Conservation (phyloP, 2,797 vertebrate species). For the Parauchenoglanis ngamensis region DNA sequence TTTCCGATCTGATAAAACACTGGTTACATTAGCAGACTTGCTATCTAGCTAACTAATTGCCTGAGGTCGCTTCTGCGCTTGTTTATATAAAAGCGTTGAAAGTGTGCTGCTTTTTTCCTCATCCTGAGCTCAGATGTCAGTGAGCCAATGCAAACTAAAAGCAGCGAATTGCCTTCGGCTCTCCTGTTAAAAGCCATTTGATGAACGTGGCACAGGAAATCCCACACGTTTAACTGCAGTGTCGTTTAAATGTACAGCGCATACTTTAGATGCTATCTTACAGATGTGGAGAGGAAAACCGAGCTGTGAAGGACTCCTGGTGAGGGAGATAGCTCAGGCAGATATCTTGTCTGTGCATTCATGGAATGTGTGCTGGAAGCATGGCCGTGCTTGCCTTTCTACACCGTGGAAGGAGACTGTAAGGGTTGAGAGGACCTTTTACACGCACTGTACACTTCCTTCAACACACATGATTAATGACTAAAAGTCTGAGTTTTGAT, state of each 20-base stretch:
- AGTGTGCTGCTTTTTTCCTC: not conserved
- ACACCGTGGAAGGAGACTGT: conserved; percentile 17
- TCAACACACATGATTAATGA: not conserved
- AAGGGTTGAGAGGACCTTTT: conserved; percentile 25
- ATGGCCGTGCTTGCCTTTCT: conserved; percentile 44
- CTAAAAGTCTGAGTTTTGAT: not conserved
- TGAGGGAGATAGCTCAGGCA: conserved; percentile 36
- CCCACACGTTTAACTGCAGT: conserved; percentile 24
- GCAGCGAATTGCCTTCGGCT: not conserved
- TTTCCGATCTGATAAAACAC: not conserved
- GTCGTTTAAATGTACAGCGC: conserved; percentile 37
- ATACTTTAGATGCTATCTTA: conserved; percentile 52
- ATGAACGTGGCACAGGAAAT: conserved; percentile 34
- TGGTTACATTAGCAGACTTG: not conserved
- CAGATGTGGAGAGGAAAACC: conserved; percentile 16
- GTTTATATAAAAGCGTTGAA: not conserved
- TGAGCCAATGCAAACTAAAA: not conserved
- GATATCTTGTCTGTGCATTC: conserved; percentile 56
- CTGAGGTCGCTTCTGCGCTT: not conserved
- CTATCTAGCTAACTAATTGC: not conserved
- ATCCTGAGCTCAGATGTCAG: not conserved
- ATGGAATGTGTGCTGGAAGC: conserved; percentile 44
- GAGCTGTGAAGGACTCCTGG: conserved; percentile 33
- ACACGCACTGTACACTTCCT: not conserved
- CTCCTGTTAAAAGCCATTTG: conserved; percentile 38